Percentiles rank a stretch among this genome's conserved stretches.
Conservation (phyloP, 2,888 invertebrate species). For the Drosophila mayaguana region DNA sequence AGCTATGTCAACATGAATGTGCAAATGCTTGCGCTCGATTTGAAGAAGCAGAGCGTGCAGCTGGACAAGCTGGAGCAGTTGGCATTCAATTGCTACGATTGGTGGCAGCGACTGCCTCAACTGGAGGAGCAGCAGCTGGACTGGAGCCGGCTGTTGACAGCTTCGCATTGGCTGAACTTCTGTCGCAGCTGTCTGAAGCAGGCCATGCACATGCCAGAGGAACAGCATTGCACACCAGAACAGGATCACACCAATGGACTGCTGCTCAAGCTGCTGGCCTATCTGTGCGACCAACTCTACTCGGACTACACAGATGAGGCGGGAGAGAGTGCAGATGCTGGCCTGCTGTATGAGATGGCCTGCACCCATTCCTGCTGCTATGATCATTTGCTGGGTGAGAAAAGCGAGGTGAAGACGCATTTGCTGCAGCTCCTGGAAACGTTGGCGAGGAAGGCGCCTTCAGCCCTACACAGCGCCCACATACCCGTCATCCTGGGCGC, state of each 20-base stretch:
- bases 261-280: constrained; percentile 87
- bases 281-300: constrained; percentile 87
- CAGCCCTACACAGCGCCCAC: constrained; percentile 88
- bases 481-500: constrained; percentile 91
- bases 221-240: constrained; percentile 50
- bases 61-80: constrained; percentile 84
- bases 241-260: constrained; percentile 84
- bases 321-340: constrained; percentile 51
- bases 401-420: constrained; percentile 86
- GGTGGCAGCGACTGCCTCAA: constrained; percentile 50
- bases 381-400: constrained; percentile 88
- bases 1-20: constrained; percentile 86
- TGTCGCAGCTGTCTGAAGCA: constrained; percentile 89
- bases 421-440: constrained; percentile 88
- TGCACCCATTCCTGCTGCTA: constrained; percentile 92
- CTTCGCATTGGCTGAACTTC: constrained; percentile 87
- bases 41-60: constrained; percentile 86
- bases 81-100: constrained; percentile 83
- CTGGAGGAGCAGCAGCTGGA: constrained; percentile 36
- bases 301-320: constrained; percentile 80
- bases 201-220: constrained; percentile 86
- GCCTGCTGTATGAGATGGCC: constrained; percentile 90
- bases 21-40: constrained; percentile 85
- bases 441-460: constrained; percentile 88
- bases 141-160: constrained; percentile 82